Conservation (phyloP, 2,888 invertebrate species). For the Hanleya hanleyi region DNA sequence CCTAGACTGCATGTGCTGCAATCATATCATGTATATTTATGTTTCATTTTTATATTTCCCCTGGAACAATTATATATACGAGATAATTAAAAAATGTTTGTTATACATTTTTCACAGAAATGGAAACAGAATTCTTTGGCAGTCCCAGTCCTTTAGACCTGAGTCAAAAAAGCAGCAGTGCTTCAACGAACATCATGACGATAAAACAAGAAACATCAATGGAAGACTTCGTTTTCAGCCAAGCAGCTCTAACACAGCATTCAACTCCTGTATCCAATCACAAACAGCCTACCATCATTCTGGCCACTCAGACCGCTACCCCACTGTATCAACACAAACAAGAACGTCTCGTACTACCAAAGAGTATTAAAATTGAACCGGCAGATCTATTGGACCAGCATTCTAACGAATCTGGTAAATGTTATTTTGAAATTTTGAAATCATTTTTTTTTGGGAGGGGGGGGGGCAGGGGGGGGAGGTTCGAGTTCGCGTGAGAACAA, state of each 20-base stretch:
- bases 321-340: conserved; percentile 42
- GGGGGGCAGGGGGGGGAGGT: no score
- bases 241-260: conserved; percentile 33
- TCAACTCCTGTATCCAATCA: conserved; percentile 56
- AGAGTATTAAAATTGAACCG: conserved; percentile 82
- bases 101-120: conserved; percentile 77
- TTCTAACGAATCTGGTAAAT: conserved; percentile 50
- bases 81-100: conserved; percentile 32
- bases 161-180: conserved; percentile 75
- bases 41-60: no score
- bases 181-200: conserved; percentile 22
- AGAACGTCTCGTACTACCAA: conserved; percentile 76
- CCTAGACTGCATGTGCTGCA: no score
- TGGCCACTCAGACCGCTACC: conserved; percentile 55
- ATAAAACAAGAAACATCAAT: conserved; percentile 55
- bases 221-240: conserved; percentile 21
- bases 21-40: no score
- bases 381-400: conserved; percentile 54
- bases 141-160: conserved; percentile 80
- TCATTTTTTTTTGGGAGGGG: no score
- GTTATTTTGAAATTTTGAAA: no score
- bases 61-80: conserved; percentile 49
- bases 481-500: no score
- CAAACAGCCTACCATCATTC: conserved; percentile 75
- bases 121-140: conserved; percentile 89